Evolutionary conservation across 2,797 vertebrate genomes (phyloP), one percentile per base, ranked within the genome.

Genomic region (Echeneis naucrates): DNA sequence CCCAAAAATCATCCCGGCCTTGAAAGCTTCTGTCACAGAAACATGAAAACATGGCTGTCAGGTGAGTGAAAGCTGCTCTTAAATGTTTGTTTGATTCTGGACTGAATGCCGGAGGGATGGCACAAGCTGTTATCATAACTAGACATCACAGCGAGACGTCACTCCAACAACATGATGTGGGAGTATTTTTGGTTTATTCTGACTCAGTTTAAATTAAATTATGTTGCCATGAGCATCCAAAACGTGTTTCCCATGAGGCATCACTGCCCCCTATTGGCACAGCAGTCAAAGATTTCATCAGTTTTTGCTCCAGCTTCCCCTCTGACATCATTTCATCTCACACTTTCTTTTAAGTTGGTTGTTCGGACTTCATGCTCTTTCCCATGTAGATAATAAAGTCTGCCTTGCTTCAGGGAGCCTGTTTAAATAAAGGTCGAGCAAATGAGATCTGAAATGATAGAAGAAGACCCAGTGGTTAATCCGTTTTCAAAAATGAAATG

Each of bases 231-330:
- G 19, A 26, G 13, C 21, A 2, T 40, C 2, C 5, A 21, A 32
- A 13, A 44, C 10, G 19, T 52, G 12, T 71, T 61, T 81, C n/a
- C 53, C 30, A 10, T 81, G 72, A 57, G 38, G 2, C 59, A 48
- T 37, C 78, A 77, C 76, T 57, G 81, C 88, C 89, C 82, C 75
- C 90, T 87, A 45, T 38, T 83, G 89, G 54, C 42, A 37, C 2
- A 55, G 44, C 6, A 65, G 17, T 1, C 0, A 21, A 23, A 33
- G 21, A 32, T 38, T 63, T 51, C 4, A 5, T 21, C 10, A 9
- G 1, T 33, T 48, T 9, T 8, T 16, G 38, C 38, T 14, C 5
- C 38, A 40, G 38, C 38, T 16, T 13, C 16, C 4, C 17, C 2
- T 38, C 12, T 38, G 1, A 14, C 16, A 14, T 14, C 11, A 38